Percentiles rank a stretch among this genome's conserved stretches.
Conservation (phyloP, 53 echinoderm and acorn worm species). For the Apostichopus leukothele region DNA sequence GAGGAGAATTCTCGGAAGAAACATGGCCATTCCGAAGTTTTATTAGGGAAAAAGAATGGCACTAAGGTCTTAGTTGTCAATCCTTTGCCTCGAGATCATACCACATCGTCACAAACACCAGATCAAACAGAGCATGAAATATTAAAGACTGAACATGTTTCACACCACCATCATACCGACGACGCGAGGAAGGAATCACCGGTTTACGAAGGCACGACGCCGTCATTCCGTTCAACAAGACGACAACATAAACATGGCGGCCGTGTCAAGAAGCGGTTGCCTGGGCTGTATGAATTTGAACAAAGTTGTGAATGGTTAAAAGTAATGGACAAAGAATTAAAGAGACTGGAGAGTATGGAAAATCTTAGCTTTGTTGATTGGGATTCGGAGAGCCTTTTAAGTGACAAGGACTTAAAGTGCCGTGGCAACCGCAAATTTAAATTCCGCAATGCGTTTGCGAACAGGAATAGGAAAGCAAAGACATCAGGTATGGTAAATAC, state of each 20-base stretch:
- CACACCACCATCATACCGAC: background rate
- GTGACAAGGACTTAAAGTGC: slow-evolving; percentile 12
- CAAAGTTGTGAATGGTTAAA: slow-evolving; percentile 43
- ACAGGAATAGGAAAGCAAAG: background rate
- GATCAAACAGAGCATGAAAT: background rate
- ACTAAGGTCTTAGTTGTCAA: slow-evolving; percentile 35
- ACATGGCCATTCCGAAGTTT: background rate
- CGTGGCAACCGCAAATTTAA: slow-evolving; percentile 25
- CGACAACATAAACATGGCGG: background rate
- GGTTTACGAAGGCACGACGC: background rate
- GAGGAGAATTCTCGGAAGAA: background rate
- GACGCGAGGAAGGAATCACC: background rate
- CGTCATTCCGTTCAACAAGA: background rate
- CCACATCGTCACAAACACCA: background rate
- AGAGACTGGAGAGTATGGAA: slow-evolving; percentile 32
- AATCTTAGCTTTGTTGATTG: slow-evolving; percentile 46
- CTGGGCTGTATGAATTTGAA: slow-evolving; percentile 39
- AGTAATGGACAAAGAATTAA: slow-evolving; percentile 43
- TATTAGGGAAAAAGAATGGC: background rate
- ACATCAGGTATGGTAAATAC: background rate
- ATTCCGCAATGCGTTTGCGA: slow-evolving; percentile 14
- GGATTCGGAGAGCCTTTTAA: slow-evolving; percentile 42
- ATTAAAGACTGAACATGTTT: background rate
- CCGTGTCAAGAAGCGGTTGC: slow-evolving; percentile 11
- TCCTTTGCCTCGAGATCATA: slow-evolving; percentile 35